Evolutionary conservation across 30 jellyfish, hydroid and myxozoan species (phyloP).

Genomic region (Catostylus mosaicus): DNA sequence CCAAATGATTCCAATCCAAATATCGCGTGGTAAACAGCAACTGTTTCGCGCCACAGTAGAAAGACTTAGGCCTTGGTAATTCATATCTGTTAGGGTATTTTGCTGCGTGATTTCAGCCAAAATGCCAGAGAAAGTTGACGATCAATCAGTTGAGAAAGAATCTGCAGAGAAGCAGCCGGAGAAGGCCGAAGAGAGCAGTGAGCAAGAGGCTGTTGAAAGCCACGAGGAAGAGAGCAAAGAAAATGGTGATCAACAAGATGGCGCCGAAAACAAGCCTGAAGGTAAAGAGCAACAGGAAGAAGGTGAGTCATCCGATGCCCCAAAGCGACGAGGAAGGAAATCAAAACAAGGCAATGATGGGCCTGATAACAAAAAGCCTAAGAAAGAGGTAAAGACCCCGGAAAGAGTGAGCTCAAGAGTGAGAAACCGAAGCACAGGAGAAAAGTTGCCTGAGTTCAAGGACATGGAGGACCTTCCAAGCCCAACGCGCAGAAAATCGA

Average conservation of each 20-base stretch:
- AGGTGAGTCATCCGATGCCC: slow-evolving; percentile 37
- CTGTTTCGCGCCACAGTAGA: slow-evolving; percentile 49
- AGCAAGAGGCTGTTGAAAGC: slow-evolving; percentile 19
- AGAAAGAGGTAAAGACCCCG: slow-evolving; percentile 67
- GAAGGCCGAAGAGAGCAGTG: slow-evolving; percentile 21
- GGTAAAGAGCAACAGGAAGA: slow-evolving; percentile 23
- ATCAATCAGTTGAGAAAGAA: slow-evolving; percentile 5
- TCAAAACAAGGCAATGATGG: slow-evolving; percentile 64
- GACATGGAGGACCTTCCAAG: slow-evolving; percentile 71
- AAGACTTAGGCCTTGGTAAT: not conserved
- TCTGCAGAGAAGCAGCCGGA: slow-evolving; percentile 30
- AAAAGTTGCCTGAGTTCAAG: slow-evolving; percentile 73
- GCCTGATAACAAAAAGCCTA: slow-evolving; percentile 61
- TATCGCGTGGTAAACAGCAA: slow-evolving; percentile 43
- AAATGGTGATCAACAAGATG: slow-evolving; percentile 51
- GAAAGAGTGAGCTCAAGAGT: slow-evolving; percentile 70
- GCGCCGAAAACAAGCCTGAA: slow-evolving; percentile 29
- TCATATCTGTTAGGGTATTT: not conserved
- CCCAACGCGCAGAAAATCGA: slow-evolving; percentile 66
- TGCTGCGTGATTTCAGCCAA: not conserved
- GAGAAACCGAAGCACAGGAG: slow-evolving; percentile 65
- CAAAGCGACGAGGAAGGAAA: slow-evolving; percentile 69
- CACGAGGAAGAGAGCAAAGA: slow-evolving; percentile 26
- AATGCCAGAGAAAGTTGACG: slow-evolving; percentile 73
- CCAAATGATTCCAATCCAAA: slow-evolving; percentile 19